Evolutionary conservation across 1,140 invertebrate genomes (phyloP), one percentile per base, ranked within the genome.

Genomic region (Scaptodrosophila lebanonensis): DNA sequence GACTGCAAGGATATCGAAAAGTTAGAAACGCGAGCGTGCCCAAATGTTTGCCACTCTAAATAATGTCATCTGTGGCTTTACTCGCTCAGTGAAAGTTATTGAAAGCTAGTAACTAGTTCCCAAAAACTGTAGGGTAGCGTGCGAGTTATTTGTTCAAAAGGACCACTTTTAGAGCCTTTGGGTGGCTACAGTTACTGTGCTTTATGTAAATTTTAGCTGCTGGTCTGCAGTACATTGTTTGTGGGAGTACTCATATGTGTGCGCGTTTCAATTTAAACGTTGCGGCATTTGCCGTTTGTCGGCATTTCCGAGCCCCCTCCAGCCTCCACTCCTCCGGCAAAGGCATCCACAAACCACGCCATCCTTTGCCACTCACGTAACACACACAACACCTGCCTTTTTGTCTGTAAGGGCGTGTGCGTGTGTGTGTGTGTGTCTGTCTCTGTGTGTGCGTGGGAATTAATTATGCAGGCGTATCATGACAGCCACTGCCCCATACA

Each of bases 391-490:
- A 1, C 13, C 17, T 8, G 35, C 40, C 18, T 5, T 1, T 33
- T 15, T 35, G 1, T 20, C 0, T 13, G 2, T 8, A 25, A n/a
- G n/a, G 7, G 13, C n/a, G 3, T 17, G 27, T 27, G 16, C 4
- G 18, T 18, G 20, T 53, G 27, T 32, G 17, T 45, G 20, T 18
- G 38, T 57, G 36, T 33, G 13, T 49, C 30, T 70, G 32, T 32
- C 1, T 51, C n/a, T n/a, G n/a, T n/a, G 53, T 47, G 59, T 65
- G 39, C 29, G 45, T 40, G 51, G 61, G 50, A 82, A 79, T 79
- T 79, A 79, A 79, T 79, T 79, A 79, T 79, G 75, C 75, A 79
- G 75, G 75, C 75, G 64, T 79, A 79, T 79, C 75, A 73, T 82
- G 68, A 68, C 52, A 67, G 66, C 75, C 68, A 68, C 64, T 56